Evolutionary conservation across 2,113 vertebrate species (phyloP), one percentile per base, ranked within the genome.

Genomic region (Ciconia stormi): DNA sequence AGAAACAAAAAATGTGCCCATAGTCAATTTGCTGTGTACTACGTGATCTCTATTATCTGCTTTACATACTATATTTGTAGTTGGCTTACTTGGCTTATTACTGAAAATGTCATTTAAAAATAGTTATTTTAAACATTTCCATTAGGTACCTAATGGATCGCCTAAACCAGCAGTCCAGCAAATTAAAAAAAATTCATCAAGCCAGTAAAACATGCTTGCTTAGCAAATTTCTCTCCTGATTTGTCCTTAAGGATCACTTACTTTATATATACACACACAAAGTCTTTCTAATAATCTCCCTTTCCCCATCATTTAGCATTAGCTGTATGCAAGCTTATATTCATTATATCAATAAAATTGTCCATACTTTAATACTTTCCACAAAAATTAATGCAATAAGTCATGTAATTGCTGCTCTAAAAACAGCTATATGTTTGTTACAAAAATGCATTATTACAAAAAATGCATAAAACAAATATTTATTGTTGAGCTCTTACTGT

Each of bases 311-410:
- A 77, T 77, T 91, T 69, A 79, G 21, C 72, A 52, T 89, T 91
- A 93, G 66, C 49, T 93, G 9, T 49, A 89, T 59, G 70, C 34
- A 79, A 87, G 34, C 23, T 55, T 80, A 46, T 44, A 55, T 47
- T 94, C 63, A 81, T 90, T 91, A 34, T 13, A 63, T 49, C 58
- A 84, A 66, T 70, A 15, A 72, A 91, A 73, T 25, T 32, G 25
- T 52, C 83, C 17, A 36, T 29, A 62, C 36, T 76, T 93, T 63
- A 85, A 76, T 78, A 63, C 8, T 87, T 83, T 66, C 67, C 32
- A 79, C 13, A 82, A 84, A 95, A 94, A 94, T 58, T 91, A 80
- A 78, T 81, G 47, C 47, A 89, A 4, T 90, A 88, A 83, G 52
- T 89, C 79, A 55, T 52, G 8, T 34, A 90, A 89, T 9, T 70